Percentiles rank a stretch among this genome's conserved stretches.
Conservation (phyloP, 1,140 invertebrate species). For the Venustaconcha ellipsiformis region DNA sequence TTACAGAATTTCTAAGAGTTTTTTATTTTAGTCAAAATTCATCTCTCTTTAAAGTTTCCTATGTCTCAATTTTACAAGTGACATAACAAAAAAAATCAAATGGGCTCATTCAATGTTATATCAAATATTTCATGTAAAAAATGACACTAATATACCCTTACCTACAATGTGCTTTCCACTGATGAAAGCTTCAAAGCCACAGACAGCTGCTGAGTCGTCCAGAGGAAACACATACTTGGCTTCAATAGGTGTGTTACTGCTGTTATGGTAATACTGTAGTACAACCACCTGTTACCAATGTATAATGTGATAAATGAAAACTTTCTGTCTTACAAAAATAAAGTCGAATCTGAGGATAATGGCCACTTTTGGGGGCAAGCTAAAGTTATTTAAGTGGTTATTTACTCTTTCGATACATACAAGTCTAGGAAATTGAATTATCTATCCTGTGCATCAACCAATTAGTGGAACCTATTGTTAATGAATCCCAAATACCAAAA, state of each 20-base stretch:
- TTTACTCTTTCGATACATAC: too few relatives aligned
- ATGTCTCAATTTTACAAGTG: not conserved
- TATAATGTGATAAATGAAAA: too few relatives aligned
- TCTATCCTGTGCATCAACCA: too few relatives aligned
- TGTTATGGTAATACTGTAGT: slow-evolving; percentile 63
- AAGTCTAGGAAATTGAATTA: too few relatives aligned
- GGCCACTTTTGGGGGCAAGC: too few relatives aligned
- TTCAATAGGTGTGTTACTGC: slow-evolving; percentile 58
- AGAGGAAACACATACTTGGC: slow-evolving; percentile 70
- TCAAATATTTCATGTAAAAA: not conserved
- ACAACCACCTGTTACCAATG: slow-evolving; percentile 52
- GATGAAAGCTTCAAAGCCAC: slow-evolving; percentile 70
- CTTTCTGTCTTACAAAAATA: too few relatives aligned
- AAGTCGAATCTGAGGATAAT: too few relatives aligned
- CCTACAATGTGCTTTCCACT: slow-evolving; percentile 65
- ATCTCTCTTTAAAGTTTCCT: not conserved
- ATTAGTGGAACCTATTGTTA: too few relatives aligned
- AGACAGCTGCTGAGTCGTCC: slow-evolving; percentile 66
- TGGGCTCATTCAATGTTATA: not conserved
- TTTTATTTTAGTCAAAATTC: not conserved
- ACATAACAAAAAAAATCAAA: not conserved
- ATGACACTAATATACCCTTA: not conserved
- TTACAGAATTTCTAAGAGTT: not conserved
- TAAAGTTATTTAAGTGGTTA: too few relatives aligned
- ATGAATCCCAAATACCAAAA: too few relatives aligned